These are phyloP conservation scores for Entomyzon cyanotis DNA, from an alignment of 2,113 vertebrate species.

Conservation along the genomic window DNA sequence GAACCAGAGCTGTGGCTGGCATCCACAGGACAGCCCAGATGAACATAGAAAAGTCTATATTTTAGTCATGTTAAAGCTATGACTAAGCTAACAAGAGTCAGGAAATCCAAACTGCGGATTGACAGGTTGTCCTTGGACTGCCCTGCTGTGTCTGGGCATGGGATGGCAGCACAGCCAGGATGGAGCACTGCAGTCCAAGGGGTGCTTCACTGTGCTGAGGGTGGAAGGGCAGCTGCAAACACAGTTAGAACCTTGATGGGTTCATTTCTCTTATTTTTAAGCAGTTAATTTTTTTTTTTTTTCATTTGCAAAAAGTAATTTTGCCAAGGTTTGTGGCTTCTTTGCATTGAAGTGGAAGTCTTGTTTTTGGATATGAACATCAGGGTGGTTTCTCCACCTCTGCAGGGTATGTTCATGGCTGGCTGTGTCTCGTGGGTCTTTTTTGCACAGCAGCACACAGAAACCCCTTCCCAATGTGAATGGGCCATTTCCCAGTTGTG, in stretches of 20 bases:
- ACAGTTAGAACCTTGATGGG: not conserved
- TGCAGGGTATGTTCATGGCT: accelerated
- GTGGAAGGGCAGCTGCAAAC: not conserved
- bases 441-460: not conserved
- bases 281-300: not conserved
- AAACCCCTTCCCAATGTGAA: not conserved
- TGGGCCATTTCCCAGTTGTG: not conserved
- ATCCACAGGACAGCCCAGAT: not conserved
- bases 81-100: constrained; percentile 34
- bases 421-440: not conserved
- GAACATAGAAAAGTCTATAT: constrained; percentile 37
- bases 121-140: constrained; percentile 37
- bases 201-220: not conserved
- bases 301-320: not conserved
- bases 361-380: not conserved
- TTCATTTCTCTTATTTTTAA: not conserved
- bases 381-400: not conserved
- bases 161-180: not conserved
- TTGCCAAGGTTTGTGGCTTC: accelerated
- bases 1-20: constrained; percentile 54
- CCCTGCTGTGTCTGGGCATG: not conserved
- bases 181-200: accelerated
- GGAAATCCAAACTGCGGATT: constrained; percentile 45
- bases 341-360: not conserved
- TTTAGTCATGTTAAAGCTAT: constrained; percentile 58